Evolutionary conservation across 2,888 invertebrate genomes (phyloP), one percentile per base, ranked within the genome.

Genomic region (Harpalus rubripes): DNA sequence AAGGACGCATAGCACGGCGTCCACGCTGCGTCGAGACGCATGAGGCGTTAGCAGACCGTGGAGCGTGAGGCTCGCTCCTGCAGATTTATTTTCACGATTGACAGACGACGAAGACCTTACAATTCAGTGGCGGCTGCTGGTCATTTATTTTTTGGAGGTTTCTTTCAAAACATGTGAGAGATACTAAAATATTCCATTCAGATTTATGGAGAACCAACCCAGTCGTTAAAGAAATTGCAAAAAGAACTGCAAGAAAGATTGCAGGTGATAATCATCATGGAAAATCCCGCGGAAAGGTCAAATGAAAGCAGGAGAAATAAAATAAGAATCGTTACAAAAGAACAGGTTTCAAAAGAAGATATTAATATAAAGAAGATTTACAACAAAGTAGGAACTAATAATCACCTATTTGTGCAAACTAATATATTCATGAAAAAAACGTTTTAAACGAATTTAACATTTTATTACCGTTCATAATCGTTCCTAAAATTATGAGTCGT

Each of bases 21-120:
- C 68, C 39, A 32, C 68, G 68, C 22, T 68, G 68, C 68, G 68
- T 39, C 32, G 68, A 68, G 44, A 74, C 72, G 41, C 44, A 12
- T 52, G 44, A 52, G 44, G 44, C 44, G 44, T 52, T 6, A 10
- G 44, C 44, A 32, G 44, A 3, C 10, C 8, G 44, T 44, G 44
- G 18, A 15, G 72, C 72, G 72, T 74, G 44, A 18, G 72, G 18
- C 72, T 44, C 7, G n/a, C 12, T 26, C 68, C 68, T 74, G 18
- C 44, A 74, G 44, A 74, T 74, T 74, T 74, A 74, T 74, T 74
- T 44, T 44, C 72, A 74, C 72, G 44, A 74, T 74, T 74, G 72
- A 52, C 72, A 18, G 72, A 74, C 68, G 68, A 18, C 41, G 39
- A 18, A n/a, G 44, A 44, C 72, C 72, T 44, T 52, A 39, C 68